Conservation (phyloP, 30 jellyfish, hydroid and myxozoan genomes). For the Aurelia sp. region DNA sequence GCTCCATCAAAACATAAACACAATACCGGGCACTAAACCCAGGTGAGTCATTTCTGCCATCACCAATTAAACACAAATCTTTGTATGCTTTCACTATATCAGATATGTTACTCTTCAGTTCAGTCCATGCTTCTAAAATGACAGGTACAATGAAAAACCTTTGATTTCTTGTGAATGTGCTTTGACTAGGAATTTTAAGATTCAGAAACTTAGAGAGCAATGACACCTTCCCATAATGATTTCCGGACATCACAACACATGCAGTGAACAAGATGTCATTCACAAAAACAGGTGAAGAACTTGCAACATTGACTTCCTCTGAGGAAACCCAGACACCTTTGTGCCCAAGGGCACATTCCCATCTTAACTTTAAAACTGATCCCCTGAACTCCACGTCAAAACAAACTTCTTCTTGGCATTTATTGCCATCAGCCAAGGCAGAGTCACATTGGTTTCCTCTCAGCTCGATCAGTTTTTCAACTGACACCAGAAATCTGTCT, state of each 20-base stretch:
- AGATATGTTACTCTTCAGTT: neutral
- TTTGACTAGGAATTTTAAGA: neutral
- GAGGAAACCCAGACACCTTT: too few species aligned
- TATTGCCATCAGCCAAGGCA: neutral
- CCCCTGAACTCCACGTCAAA: neutral
- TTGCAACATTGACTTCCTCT: too few species aligned
- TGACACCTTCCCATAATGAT: too few species aligned
- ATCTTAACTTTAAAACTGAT: neutral
- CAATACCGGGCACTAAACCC: constrained; percentile 43
- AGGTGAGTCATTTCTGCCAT: constrained; percentile 62
- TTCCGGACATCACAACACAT: too few species aligned
- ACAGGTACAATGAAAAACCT: constrained; percentile 2
- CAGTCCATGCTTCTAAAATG: constrained; percentile 30
- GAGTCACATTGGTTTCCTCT: constrained; percentile 6
- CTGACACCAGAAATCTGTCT: constrained; percentile 3
- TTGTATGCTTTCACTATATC: neutral
- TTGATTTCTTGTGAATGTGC: constrained; percentile 25
- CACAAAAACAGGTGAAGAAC: too few species aligned
- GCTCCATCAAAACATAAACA: constrained; percentile 31
- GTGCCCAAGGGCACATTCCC: too few species aligned
- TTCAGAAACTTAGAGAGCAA: too few species aligned
- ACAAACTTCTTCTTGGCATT: constrained; percentile 7
- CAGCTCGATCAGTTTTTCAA: constrained; percentile 9
- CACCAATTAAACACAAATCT: constrained; percentile 39
- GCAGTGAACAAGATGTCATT: too few species aligned